phyloP scores from a whole-genome alignment of 2,797 vertebrate species.

The Myioborus miniatus region DNA sequence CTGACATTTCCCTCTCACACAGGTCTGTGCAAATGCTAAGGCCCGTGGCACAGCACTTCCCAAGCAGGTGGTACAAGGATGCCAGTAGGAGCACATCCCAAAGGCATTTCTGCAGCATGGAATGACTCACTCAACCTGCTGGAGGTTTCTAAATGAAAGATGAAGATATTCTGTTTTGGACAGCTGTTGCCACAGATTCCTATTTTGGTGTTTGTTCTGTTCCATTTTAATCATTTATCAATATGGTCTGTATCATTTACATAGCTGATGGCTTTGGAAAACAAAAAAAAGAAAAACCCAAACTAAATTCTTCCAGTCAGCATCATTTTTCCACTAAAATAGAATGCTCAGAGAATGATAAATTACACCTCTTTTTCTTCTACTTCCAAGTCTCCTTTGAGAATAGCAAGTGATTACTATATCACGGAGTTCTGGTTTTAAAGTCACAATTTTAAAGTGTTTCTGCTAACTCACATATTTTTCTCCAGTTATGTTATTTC shows the following conservation, averaged over 20 bases:
- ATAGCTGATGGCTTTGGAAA: not conserved
- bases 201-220: not conserved
- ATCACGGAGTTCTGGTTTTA: not conserved
- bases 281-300: not conserved
- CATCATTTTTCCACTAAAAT: not conserved
- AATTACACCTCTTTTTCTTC: not conserved
- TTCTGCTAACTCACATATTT: not conserved
- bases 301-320: not conserved
- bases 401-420: not conserved
- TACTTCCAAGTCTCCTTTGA: not conserved
- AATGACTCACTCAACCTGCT: constrained; percentile 20
- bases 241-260: not conserved
- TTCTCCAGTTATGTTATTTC: not conserved
- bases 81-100: constrained; percentile 24
- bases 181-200: not conserved
- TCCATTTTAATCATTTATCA: not conserved
- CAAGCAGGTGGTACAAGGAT: constrained; percentile 17
- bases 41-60: not conserved
- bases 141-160: not conserved
- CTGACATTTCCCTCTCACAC: constrained; percentile 4
- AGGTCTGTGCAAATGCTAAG: constrained; percentile 27
- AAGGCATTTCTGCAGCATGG: constrained; percentile 6
- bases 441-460: not conserved
- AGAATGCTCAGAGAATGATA: not conserved
- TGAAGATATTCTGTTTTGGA: not conserved